Base-by-base conservation (phyloP, 2,888 invertebrate genomes). In the Andricus curvator region DNA sequence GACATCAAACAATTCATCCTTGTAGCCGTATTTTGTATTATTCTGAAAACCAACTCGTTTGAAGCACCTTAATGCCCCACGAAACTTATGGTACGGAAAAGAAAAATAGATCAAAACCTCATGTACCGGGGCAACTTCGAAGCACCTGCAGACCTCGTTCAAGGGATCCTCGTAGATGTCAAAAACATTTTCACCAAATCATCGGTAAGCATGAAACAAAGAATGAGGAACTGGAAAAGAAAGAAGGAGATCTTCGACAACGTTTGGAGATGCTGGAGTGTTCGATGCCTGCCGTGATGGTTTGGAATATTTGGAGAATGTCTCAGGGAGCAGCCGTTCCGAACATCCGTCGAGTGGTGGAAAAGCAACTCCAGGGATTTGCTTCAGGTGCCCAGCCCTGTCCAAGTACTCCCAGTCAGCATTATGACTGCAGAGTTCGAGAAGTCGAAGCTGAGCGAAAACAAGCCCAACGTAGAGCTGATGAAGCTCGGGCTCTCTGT, bases 271-370 rank as follows among this genome's bases (percentile, higher is more conserved):
- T 94, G 85, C 91, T 96, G 79, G 95, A 95, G 89, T 94, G 93
- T 84, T 94, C 95, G 11, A 94, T 95, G 83, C 96, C 96, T 0
- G 95, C 95, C 0, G 91, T 96, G 78, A 94, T 95, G 87, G 93
- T 94, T 37, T 95, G 94, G 94, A 95, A 95, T 85, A 93, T 95
- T 37, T 93, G 94, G 86, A 92, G 93, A 85, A 93, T 92, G 89
- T 76, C 88, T 0, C 86, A 87, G 64, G 85, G 86, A 0, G 83
- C 81, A 1, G 78, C 85, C 0, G 78, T 84, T 1, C 81, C 87
- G 3, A 83, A 77, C 17, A 81, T 90, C 0, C 82, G 82, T 15
- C 85, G 84, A 1, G 67, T 88, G 11, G 77, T 90, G 25, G 86
- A 89, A 82, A 88, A 89, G 77, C 89, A 89, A 48, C 87, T 90